Percentiles rank a stretch among this genome's conserved stretches.
Evolutionary conservation across 2,797 vertebrate species (phyloP).

Genomic region (Artibeus lituratus): DNA sequence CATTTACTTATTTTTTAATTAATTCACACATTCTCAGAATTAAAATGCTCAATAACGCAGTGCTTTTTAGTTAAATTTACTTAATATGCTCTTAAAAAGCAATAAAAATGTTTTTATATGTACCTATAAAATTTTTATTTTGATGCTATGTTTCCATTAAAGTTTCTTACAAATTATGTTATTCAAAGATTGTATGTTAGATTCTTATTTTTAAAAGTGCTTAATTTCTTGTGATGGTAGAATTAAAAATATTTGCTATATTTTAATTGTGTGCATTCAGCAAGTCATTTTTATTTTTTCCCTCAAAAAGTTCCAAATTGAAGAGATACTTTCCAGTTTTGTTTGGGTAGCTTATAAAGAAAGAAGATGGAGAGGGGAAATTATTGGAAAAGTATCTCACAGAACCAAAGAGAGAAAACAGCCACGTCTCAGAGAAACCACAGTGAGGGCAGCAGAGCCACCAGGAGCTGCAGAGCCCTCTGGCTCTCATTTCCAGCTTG

Average conservation of each 20-base stretch:
- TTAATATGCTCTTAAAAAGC: neutral
- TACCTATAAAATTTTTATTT: neutral
- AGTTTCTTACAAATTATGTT: neutral
- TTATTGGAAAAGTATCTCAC: neutral
- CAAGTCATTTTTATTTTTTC: neutral
- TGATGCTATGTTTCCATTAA: neutral
- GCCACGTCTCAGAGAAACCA: neutral
- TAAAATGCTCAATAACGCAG: neutral
- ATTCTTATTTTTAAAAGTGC: neutral
- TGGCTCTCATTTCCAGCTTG: neutral
- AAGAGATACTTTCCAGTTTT: neutral
- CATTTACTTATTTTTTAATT: neutral
- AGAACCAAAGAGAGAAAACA: neutral
- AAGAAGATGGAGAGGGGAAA: neutral
- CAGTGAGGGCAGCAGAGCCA: neutral
- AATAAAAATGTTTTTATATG: neutral
- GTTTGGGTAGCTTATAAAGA: neutral
- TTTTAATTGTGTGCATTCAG: neutral
- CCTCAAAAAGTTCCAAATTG: neutral
- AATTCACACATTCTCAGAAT: neutral
- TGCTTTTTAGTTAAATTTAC: slow-evolving; percentile 32
- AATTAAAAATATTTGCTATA: neutral
- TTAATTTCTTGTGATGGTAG: neutral
- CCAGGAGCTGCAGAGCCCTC: neutral
- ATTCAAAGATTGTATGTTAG: neutral